Evolutionary conservation across 2,888 invertebrate species (phyloP), one percentile per base, ranked within the genome.

Genomic region (Bedellia somnulentella): DNA sequence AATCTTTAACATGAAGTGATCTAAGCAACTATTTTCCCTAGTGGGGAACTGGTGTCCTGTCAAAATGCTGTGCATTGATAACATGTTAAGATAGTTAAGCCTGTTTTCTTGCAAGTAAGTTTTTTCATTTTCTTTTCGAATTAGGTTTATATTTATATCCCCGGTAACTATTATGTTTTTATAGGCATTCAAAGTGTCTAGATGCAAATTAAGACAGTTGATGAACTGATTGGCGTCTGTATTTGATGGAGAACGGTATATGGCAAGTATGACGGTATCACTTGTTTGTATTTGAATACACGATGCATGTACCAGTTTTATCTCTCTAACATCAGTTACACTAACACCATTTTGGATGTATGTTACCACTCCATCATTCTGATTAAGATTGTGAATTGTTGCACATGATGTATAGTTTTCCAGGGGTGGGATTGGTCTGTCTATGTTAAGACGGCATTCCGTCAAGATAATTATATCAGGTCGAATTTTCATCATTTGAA

Each of bases 191-290:
- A 29, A 6, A 3, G 10, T 31, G 12, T 27, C 21, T 15, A 31
- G 22, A 22, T 24, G 21, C 4, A 9, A 6, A 14, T 15, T 27
- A n/a, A 31, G 13, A 8, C 21, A 31, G 22, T 13, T 13, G 5
- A 22, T 30, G n/a, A 29, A 36, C 6, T 27, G n/a, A 27, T 31
- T 3, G 36, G 36, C 1, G 36, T 30, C 1, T 30, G n/a, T n/a
- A n/a, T n/a, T n/a, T n/a, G n/a, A n/a, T n/a, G n/a, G n/a, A n/a
- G n/a, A n/a, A n/a, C n/a, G n/a, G 10, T 36, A 36, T 2, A 36
- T 28, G 13, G 3, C 24, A 5, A 24, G 13, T n/a, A 11, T 24
- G 8, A 11, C 4, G 12, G 11, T 13, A 6, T 12, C 12, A 26
- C 4, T 3, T 6, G 10, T 11, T 8, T 15, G n/a, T 8, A 26